Evolutionary conservation across 1,140 invertebrate species (phyloP), one percentile per base, ranked within the genome.

Genomic region (Habropoda laboriosa): DNA sequence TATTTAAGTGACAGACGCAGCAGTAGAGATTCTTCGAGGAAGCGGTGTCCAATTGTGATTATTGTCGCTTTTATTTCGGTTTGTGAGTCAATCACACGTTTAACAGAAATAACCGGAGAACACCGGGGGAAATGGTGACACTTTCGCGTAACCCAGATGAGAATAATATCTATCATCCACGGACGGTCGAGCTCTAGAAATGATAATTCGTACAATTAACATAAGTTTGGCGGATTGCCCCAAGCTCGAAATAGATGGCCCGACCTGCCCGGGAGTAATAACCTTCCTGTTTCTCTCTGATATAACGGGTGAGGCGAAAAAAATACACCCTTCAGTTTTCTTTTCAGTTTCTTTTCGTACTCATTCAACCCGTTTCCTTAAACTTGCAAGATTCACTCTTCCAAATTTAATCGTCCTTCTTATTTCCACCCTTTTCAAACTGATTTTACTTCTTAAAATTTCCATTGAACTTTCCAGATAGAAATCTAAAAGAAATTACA

Each of bases 151-250:
- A 40, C 21, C 42, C 60, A 51, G 76, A 81, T 21, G 30, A 27
- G 49, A 24, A 13, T 45, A 51, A 76, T 53, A 66, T 63, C 32
- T 40, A 38, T 78, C 49, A 60, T 70, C 27, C 18, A 24, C 55
- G 42, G 45, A 60, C 45, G 30, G 35, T 21, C 21, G 58, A 73
- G 58, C 63, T 53, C 68, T 77, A 88, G 87, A 87, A 87, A 88
- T 88, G 85, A 90, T 88, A 89, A 91, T 91, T 89, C 77, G 58
- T 88, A 86, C 84, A 91, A 91, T 92, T 93, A 92, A 89, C 88
- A 90, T 89, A 90, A 91, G 81, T 89, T 91, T 92, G 92, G 92
- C 92, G 89, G 80, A 81, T 58, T 90, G 91, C 92, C 89, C 57
- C 67, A 67, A 58, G 86, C 87, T 89, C 80, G 86, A 92, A 92